Base-by-base conservation (phyloP, 2,888 invertebrate genomes). In the Melanophora roralis region DNA sequence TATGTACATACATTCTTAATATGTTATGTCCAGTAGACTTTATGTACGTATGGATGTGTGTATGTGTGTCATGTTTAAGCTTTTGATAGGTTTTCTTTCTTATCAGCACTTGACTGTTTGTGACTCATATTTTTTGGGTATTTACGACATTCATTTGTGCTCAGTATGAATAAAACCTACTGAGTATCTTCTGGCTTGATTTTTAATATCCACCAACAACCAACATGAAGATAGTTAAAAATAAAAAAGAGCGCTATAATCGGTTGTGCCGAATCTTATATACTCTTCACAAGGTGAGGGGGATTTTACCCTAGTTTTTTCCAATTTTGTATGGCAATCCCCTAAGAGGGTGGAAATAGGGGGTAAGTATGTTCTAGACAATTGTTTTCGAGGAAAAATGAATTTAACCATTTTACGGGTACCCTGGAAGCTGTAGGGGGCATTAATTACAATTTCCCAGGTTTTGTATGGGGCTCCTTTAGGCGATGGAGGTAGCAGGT, bases 41-140 rank as follows among this genome's bases (percentile, higher is more conserved):
- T 64, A 12, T 64, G 6, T 27, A 27, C 6, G 27, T 6, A 27
- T 27, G 27, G 3, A 27, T 6, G 27, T 27, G 6, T 5, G 6
- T 6, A 6, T 27, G 6, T 5, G 6, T 27, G 78, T 60, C 49
- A 75, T 69, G 75, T 64, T 80, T 80, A 75, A 80, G 77, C 80
- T 80, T 76, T 80, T 80, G 80, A 80, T 80, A 73, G 82, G 80
- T 75, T 75, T 78, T 74, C 75, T 80, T 82, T 72, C 82, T 82
- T 80, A 82, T 82, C 82, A 82, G 75, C 65, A 64, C 59, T 79
- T 74, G 73, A 78, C 76, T 82, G 79, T 79, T 76, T 80, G 51
- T 80, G 80, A 80, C 76, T 80, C 72, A 80, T 80, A 80, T 80
- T 80, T 80, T 72, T 78, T 78, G 74, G 69, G 40, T 78, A 81